These are phyloP conservation scores for Catamblyrhynchus diadema DNA, from an alignment of 2,797 vertebrate species.

Conservation along the genomic window DNA sequence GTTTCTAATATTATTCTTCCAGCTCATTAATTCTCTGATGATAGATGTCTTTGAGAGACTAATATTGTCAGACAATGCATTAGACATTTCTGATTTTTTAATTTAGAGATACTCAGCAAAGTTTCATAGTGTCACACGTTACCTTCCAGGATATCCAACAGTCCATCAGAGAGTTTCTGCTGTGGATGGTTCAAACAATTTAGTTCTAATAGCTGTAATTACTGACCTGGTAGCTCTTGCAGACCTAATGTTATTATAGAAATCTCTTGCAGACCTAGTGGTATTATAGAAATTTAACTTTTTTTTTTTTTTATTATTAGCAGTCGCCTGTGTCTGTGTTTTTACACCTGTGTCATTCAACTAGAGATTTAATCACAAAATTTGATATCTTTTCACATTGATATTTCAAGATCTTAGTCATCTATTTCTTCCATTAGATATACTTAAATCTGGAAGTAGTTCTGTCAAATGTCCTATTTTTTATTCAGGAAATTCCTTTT, in stretches of 20 bases:
- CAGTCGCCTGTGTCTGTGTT: not conserved
- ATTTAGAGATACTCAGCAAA: not conserved
- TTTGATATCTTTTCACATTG: not conserved
- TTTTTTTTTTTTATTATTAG: not conserved
- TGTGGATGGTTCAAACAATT: not conserved
- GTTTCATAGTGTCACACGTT: accelerated
- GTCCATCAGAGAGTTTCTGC: not conserved
- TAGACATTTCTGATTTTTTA: not conserved
- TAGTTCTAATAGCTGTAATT: not conserved
- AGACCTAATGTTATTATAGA: not conserved
- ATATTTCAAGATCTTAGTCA: not conserved
- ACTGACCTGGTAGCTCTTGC: not conserved
- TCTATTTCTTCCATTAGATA: not conserved
- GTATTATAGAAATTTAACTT: not conserved
- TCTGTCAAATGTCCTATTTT: not conserved
- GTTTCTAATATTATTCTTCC: not conserved
- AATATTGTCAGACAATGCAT: not conserved
- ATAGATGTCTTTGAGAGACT: not conserved
- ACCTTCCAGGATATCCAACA: not conserved
- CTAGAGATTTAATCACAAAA: not conserved
- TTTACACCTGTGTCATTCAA: not conserved
- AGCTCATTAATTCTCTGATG: not conserved
- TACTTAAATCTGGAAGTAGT: not conserved
- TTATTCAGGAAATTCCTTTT: not conserved
- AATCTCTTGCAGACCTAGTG: not conserved